Base-by-base conservation (phyloP, 2,113 vertebrate species). In the Callocephalon fimbriatum region DNA sequence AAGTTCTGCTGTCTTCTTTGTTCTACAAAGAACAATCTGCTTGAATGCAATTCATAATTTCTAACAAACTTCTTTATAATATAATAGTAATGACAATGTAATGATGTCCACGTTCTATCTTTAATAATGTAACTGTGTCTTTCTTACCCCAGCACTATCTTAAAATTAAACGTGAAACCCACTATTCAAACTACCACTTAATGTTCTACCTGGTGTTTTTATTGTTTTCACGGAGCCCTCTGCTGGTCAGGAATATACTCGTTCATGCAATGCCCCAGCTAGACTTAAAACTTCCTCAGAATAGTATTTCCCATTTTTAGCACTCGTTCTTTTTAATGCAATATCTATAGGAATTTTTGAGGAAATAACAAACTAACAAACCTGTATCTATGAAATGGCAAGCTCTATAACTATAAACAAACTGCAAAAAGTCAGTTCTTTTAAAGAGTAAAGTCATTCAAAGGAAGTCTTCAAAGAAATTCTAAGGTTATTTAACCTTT, bases 201-300 rank as follows among this genome's bases (percentile, higher is more conserved):
- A 50, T 7, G 10, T 3, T 44, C 14, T 40, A 31, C n/a, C 3
- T 6, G 4, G 3, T 0, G 1, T 4, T 91, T 78, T 73, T 26
- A 18, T 6, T 10, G n/a, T 26, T 93, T 59, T 65, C 20, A 70
- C 8, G n/a, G 50, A 75, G 73, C 83, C 83, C 78, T 76, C 88
- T 93, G 63, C 73, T 80, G 87, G 73, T 40, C 51, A 71, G 1
- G 0, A 84, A 15, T 7, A 50, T 19, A 44, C 13, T 23, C 6
- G 31, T n/a, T 37, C 59, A 53, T 22, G 16, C 44, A 23, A 15
- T 10, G 40, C 16, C 14, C 32, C 35, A 40, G 59, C 13, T 9
- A 61, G 10, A 58, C 26, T 32, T n/a, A 15, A 51, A 78, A 63
- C 8, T 20, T 26, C 20, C 12, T 13, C 7, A 54, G 19, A 74